Evolutionary conservation across 2,888 invertebrate genomes (phyloP).

Genomic region (Deroplatys truncata): DNA sequence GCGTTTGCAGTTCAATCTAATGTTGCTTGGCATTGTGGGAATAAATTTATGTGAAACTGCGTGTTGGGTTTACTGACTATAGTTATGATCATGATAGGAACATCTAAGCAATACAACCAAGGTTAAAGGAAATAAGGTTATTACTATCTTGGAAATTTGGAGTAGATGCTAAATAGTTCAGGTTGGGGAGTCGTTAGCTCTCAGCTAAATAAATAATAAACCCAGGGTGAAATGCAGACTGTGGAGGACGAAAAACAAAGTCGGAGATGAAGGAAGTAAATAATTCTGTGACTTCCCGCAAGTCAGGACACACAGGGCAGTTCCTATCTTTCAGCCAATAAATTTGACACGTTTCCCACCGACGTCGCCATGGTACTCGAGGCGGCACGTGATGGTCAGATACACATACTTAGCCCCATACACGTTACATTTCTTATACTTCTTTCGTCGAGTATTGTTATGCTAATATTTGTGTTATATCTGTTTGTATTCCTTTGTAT

Average conservation of each 20-base stretch:
- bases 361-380: neutral
- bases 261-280: neutral
- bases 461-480: too few species aligned
- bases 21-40: too few species aligned
- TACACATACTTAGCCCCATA: neutral
- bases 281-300: neutral
- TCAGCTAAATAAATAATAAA: neutral
- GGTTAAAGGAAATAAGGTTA: too few species aligned
- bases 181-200: neutral
- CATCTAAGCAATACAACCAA: too few species aligned
- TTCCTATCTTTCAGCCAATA: neutral
- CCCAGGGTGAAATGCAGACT: neutral
- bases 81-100: too few species aligned
- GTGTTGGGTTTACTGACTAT: too few species aligned
- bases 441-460: too few species aligned
- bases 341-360: neutral
- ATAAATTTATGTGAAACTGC: too few species aligned
- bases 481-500: too few species aligned
- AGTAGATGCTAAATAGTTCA: neutral
- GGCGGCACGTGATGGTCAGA: neutral
- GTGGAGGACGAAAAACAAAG: neutral
- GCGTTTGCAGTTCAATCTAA: too few species aligned
- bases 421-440: too few species aligned
- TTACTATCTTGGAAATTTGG: neutral
- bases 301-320: neutral